A percentile compares a stretch with the other conserved stretches of the same genome.
Evolutionary conservation across 2,888 invertebrate species (phyloP).

Genomic region (Drosophila austrosaltans): DNA sequence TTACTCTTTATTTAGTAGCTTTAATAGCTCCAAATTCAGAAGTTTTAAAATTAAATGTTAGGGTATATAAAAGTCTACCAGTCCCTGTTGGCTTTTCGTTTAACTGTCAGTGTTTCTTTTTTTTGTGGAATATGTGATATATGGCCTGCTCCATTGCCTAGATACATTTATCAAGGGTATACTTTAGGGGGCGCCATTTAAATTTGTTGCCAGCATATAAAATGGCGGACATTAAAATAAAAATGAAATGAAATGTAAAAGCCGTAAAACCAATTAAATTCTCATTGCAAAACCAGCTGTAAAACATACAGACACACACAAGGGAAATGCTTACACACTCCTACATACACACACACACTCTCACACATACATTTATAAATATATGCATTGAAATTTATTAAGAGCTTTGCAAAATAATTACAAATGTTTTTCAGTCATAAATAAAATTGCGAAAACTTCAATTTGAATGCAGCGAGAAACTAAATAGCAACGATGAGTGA

Average conservation of each 20-base stretch:
- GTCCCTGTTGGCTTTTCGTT: too few species aligned
- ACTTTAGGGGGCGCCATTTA: slow-evolving; percentile 5
- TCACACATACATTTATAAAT: slow-evolving; percentile 15
- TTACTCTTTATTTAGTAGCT: too few species aligned
- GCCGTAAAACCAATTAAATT: slow-evolving; percentile 69
- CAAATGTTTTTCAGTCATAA: slow-evolving; percentile 37
- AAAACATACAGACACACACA: slow-evolving; percentile 43
- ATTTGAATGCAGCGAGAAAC: slow-evolving; percentile 39
- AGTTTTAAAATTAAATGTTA: too few species aligned
- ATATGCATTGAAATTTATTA: slow-evolving; percentile 51
- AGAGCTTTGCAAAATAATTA: slow-evolving; percentile 57
- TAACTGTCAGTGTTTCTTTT: background rate
- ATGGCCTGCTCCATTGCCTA: background rate
- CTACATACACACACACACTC: slow-evolving; percentile 22
- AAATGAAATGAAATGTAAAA: slow-evolving; percentile 4
- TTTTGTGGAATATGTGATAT: background rate
- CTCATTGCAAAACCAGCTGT: slow-evolving; percentile 61
- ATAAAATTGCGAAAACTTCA: slow-evolving; percentile 31
- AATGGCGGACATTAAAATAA: slow-evolving; percentile 10
- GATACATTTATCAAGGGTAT: slow-evolving; percentile 3
- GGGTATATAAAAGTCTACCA: background rate
- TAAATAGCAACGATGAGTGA: slow-evolving; percentile 52
- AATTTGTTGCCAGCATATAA: slow-evolving; percentile 3
- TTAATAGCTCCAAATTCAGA: too few species aligned
- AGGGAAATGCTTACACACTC: slow-evolving; percentile 17